Conservation (phyloP, 2,113 vertebrate genomes). For the Hippocampus barbouri region DNA sequence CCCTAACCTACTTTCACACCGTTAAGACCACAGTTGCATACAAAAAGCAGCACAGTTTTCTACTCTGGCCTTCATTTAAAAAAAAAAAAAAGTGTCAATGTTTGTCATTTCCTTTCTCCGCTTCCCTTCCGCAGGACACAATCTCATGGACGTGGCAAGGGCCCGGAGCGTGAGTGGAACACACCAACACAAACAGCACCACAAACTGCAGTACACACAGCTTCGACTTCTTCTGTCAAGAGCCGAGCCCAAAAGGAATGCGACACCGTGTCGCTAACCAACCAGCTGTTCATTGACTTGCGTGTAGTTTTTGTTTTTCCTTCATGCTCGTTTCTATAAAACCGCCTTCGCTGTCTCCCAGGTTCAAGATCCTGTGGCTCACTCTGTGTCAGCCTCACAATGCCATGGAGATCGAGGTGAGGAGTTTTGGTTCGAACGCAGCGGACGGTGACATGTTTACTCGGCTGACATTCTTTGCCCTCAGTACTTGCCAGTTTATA, state of each 20-base stretch:
- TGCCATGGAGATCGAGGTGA: conserved; percentile 89
- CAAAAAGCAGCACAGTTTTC: neutral
- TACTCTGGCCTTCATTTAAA: neutral
- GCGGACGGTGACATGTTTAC: neutral
- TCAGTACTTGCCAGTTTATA: conserved; percentile 88
- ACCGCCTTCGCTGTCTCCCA: conserved; percentile 45
- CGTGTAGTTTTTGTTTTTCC: neutral
- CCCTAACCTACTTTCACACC: neutral
- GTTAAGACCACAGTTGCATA: neutral
- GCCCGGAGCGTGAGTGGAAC: conserved; percentile 60
- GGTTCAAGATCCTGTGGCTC: conserved; percentile 90
- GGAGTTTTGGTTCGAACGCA: conserved; percentile 7
- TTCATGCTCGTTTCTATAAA: neutral
- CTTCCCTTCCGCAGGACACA: conserved; percentile 57
- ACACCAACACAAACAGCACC: neutral
- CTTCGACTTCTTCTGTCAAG: neutral
- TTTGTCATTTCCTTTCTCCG: conserved; percentile 21
- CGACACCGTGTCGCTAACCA: neutral
- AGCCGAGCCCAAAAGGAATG: conserved; percentile 5
- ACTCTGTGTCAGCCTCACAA: conserved; percentile 92
- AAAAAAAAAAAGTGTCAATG: neutral
- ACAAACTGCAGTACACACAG: neutral
- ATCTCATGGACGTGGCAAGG: conserved; percentile 67
- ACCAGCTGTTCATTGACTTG: neutral
- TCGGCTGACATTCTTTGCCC: neutral